Percentiles rank a stretch among this genome's conserved stretches.
phyloP scores from a whole-genome alignment of 2,888 invertebrate genomes.

The Schizotus pectinicornis region DNA sequence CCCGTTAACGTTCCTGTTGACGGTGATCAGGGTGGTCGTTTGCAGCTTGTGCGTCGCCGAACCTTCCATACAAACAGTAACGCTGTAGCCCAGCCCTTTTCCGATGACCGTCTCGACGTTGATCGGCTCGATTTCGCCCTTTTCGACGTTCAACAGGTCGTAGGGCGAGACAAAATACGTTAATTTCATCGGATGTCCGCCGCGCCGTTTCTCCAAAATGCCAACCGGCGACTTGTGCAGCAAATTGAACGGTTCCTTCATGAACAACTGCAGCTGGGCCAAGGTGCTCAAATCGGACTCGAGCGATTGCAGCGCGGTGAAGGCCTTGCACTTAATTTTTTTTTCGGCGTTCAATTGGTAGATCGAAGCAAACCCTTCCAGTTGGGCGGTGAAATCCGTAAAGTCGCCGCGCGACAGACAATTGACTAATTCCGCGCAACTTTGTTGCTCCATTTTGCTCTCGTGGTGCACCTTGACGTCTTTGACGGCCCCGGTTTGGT shows the following conservation, averaged over 20 bases:
- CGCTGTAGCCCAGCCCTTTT: conserved; percentile 81
- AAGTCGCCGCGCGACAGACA: conserved; percentile 87
- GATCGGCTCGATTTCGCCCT: conserved; percentile 74
- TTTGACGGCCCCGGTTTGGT: conserved; percentile 81
- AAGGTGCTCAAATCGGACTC: conserved; percentile 87
- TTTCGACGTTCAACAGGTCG: conserved; percentile 81
- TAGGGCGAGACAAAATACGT: conserved; percentile 95
- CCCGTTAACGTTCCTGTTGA: conserved; percentile 72
- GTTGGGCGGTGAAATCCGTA: conserved; percentile 87
- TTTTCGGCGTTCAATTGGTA: conserved; percentile 95
- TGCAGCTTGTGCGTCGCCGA: conserved; percentile 86
- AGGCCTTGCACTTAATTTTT: conserved; percentile 92
- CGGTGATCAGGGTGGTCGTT: conserved; percentile 71
- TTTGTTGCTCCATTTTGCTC: conserved; percentile 82
- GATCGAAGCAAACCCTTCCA: conserved; percentile 82
- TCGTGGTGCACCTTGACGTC: conserved; percentile 94
- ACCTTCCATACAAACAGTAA: conserved; percentile 89
- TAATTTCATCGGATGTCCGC: conserved; percentile 91
- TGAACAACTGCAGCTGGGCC: conserved; percentile 77
- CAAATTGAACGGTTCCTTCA: conserved; percentile 73
- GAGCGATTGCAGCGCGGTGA: conserved; percentile 87
- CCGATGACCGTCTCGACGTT: conserved; percentile 74
- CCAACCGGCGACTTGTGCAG: conserved; percentile 92
- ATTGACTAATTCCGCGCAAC: conserved; percentile 86
- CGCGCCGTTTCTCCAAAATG: conserved; percentile 79